These are phyloP conservation scores for Drosophila simulans DNA, from an alignment of 1,140 invertebrate species.

Conservation along the genomic window DNA sequence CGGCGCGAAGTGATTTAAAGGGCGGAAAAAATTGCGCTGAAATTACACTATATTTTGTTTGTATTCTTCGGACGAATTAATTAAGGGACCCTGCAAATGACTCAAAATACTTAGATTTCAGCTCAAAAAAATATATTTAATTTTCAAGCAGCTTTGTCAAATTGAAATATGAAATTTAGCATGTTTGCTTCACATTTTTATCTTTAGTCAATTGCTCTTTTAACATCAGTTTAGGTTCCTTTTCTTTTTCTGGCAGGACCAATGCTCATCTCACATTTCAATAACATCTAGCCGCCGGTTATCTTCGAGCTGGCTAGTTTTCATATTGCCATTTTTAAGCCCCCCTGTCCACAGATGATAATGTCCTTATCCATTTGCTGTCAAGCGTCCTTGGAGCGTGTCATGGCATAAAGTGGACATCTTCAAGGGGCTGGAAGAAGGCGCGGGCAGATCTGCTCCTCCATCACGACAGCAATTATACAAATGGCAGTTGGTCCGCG, in stretches of 20 bases:
- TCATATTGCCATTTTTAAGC: conserved; percentile 31
- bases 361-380: conserved; percentile 58
- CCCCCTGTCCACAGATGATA: conserved; percentile 57
- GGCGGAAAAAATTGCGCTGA: background rate
- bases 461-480: conserved; percentile 74
- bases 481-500: conserved; percentile 56
- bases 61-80: too few relatives aligned
- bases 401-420: conserved; percentile 66
- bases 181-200: too few relatives aligned
- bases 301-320: conserved; percentile 22
- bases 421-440: conserved; percentile 14
- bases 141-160: too few relatives aligned
- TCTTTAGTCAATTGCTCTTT: too few relatives aligned
- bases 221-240: too few relatives aligned
- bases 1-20: conserved; percentile 15
- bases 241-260: background rate
- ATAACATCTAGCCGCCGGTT: conserved; percentile 38
- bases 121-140: too few relatives aligned
- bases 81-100: too few relatives aligned
- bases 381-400: conserved; percentile 70
- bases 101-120: too few relatives aligned
- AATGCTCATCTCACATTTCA: conserved; percentile 37
- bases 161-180: too few relatives aligned
- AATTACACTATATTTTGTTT: background rate
- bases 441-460: conserved; percentile 23